These are phyloP conservation scores for Acanthosepion pharaonis DNA, from an alignment of 2,888 invertebrate genomes.

Conservation along the genomic window DNA sequence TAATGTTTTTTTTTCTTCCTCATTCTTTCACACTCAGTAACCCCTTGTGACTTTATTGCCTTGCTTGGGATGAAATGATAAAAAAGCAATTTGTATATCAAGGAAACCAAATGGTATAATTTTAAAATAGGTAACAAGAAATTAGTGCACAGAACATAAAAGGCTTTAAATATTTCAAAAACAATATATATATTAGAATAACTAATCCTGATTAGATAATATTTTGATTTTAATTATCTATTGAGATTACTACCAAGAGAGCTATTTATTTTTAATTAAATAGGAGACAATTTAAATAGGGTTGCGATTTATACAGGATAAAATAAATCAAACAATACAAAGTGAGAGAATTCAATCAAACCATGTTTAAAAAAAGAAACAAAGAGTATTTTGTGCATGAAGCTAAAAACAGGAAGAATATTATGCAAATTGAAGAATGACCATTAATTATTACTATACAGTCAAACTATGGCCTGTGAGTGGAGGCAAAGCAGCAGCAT, in stretches of 20 bases:
- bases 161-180: neutral
- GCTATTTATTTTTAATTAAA: neutral
- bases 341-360: neutral
- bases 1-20: too few relatives aligned
- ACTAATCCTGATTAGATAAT: neutral
- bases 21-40: too few relatives aligned
- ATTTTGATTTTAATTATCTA: neutral
- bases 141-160: neutral
- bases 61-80: too few relatives aligned
- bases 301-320: neutral
- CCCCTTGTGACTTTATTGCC: too few relatives aligned
- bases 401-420: neutral
- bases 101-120: neutral
- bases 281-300: neutral
- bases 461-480: neutral
- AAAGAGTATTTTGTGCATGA: neutral
- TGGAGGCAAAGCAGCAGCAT: neutral
- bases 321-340: neutral
- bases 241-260: neutral
- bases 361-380: neutral
- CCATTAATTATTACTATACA: neutral
- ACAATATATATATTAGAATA: neutral
- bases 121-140: neutral
- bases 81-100: neutral
- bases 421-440: neutral